Evolutionary conservation across 2,113 vertebrate genomes (phyloP).

Genomic region (Chaenogobius annularis): DNA sequence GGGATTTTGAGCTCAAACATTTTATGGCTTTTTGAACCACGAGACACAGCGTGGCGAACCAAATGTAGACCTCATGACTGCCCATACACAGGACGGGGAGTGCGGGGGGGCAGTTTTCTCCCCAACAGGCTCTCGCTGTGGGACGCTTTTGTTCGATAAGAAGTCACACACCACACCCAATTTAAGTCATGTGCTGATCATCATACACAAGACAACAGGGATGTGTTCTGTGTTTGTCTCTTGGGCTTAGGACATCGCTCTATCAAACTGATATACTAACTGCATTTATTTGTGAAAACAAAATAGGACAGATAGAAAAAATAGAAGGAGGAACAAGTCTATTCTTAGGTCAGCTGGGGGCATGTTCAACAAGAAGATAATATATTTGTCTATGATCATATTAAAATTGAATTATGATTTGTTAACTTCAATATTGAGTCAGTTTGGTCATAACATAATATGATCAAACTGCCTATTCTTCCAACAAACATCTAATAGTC

Average conservation of each 20-base stretch:
- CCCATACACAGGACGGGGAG: conserved; percentile 38
- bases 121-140: conserved; percentile 54
- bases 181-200: conserved; percentile 70
- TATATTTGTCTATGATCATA: too few species aligned
- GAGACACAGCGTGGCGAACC: conserved; percentile 62
- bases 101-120: conserved; percentile 36
- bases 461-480: too few species aligned
- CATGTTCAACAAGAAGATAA: not conserved
- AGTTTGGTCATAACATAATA: too few species aligned
- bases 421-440: not conserved
- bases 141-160: conserved; percentile 70
- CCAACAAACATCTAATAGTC: not conserved
- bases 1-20: conserved; percentile 44
- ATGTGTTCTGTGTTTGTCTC: conserved; percentile 43
- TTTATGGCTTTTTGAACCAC: conserved; percentile 64
- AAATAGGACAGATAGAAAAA: too few species aligned
- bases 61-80: conserved; percentile 73
- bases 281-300: too few species aligned
- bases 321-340: too few species aligned
- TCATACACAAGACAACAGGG: conserved; percentile 58
- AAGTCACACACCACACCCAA: conserved; percentile 63
- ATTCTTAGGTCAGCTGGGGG: not conserved
- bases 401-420: not conserved
- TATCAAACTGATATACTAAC: not conserved
- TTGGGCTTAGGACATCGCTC: conserved; percentile 27